Evolutionary conservation across 2,797 vertebrate genomes (phyloP).

Genomic region (Rhinatrema bivittatum): DNA sequence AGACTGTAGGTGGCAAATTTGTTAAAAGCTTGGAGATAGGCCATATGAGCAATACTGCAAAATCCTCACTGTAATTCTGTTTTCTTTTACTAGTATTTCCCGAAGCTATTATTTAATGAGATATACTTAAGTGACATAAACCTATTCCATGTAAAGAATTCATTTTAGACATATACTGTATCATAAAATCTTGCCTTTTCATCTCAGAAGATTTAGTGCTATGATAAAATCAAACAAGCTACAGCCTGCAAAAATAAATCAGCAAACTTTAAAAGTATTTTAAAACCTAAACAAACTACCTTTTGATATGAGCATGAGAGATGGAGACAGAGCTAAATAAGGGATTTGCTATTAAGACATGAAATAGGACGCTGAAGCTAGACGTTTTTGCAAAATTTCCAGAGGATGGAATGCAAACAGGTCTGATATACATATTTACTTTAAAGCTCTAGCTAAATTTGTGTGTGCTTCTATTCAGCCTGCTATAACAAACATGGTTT

Average conservation of each 20-base stretch:
- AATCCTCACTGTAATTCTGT: too few species aligned
- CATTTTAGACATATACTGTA: too few species aligned
- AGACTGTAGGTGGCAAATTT: too few species aligned
- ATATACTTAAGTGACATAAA: background rate
- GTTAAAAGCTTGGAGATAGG: too few species aligned
- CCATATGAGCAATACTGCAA: too few species aligned
- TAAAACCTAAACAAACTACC: constrained; percentile 21
- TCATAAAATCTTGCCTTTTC: background rate
- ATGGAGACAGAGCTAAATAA: too few species aligned
- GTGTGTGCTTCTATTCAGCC: constrained; percentile 6
- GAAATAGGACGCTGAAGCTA: constrained; percentile 18
- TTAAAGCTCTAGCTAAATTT: constrained; percentile 16
- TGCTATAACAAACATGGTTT: constrained; percentile 5
- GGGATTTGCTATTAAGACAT: too few species aligned
- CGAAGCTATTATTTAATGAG: too few species aligned
- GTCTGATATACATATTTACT: constrained; percentile 15
- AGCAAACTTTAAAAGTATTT: constrained; percentile 6
- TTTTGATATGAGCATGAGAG: background rate
- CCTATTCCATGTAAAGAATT: background rate
- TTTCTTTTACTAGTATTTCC: too few species aligned
- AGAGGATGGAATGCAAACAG: too few species aligned
- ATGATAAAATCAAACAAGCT: too few species aligned
- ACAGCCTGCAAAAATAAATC: too few species aligned
- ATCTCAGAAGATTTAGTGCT: background rate
- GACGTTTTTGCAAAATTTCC: constrained; percentile 16